phyloP scores from a whole-genome alignment of 2,113 vertebrate species.

The human (Homo sapiens) region GRCh38 chr9:6825501-6826000 shows the following conservation, averaged over 20 bases:
- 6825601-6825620: not conserved
- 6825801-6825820: no score
- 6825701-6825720: not conserved
- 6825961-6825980: no score
- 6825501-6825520: not conserved
- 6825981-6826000: no score
- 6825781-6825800: not conserved
- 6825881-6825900: no score
- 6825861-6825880: no score
- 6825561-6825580: not conserved
- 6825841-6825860: no score
- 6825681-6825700: not conserved
- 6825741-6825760: not conserved
- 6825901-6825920: no score
- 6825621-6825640: not conserved
- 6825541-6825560: not conserved
- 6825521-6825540: not conserved
- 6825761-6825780: conserved; percentile 5
- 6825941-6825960: no score
- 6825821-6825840: no score
- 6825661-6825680: conserved; percentile 8
- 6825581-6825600: not conserved
- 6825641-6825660: not conserved
- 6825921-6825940: no score
- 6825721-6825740: not conserved